These are phyloP conservation scores for Tapirus indicus DNA, from an alignment of 2,797 vertebrate genomes.

Conservation along the genomic window DNA sequence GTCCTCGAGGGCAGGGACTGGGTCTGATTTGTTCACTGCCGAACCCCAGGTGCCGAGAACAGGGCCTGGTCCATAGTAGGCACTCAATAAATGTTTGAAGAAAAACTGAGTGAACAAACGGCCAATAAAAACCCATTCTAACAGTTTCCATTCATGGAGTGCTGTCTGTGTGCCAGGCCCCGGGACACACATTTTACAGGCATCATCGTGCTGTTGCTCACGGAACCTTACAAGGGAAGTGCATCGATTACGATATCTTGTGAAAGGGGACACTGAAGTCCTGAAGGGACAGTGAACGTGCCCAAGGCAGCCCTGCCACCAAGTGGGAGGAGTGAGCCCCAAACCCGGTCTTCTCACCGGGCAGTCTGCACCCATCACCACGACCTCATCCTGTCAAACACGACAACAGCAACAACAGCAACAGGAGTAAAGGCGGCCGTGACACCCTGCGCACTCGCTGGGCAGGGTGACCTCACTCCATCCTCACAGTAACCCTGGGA, in stretches of 20 bases:
- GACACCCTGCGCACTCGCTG: rapidly evolving
- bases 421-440: not conserved
- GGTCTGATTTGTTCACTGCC: not conserved
- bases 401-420: rapidly evolving
- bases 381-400: not conserved
- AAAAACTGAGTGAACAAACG: not conserved
- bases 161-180: not conserved
- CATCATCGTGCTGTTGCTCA: not conserved
- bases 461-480: not conserved
- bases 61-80: not conserved
- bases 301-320: not conserved
- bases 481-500: not conserved
- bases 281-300: not conserved
- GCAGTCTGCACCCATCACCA: not conserved
- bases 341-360: rapidly evolving
- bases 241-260: not conserved
- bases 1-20: not conserved
- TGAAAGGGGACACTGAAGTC: not conserved
- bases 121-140: not conserved
- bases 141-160: not conserved
- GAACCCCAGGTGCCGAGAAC: not conserved
- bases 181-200: not conserved
- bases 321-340: not conserved
- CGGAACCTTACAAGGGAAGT: not conserved
- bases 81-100: not conserved